Evolutionary conservation across 2,113 vertebrate species (phyloP), one percentile per base, ranked within the genome.

Genomic region (Sisor rabdophorus): DNA sequence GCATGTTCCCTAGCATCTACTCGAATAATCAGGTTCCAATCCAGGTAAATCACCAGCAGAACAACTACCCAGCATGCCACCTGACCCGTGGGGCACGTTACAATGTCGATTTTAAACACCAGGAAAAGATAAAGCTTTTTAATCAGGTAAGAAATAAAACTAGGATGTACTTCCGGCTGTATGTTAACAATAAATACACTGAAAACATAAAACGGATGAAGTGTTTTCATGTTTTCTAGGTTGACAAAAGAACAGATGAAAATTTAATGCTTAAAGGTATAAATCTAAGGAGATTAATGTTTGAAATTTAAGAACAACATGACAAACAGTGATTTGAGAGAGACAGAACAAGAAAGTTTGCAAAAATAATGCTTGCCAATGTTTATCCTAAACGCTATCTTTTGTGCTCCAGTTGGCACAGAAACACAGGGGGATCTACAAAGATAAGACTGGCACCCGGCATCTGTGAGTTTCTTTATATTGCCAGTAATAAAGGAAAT

Each of bases 391-490:
- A 47, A 28, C 17, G 12, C 3, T 76, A 61, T 64, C 24, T 52
- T 69, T 72, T 68, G 28, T 75, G 47, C n/a, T 56, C 1, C 58
- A 93, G 91, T 60, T 79, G 40, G 75, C 59, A 2, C 91, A 92
- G 80, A 76, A 86, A 79, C 92, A 93, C 40, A 80, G 87, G 0
- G 76, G 84, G 7, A 71, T 85, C 70, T 93, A 92, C 77, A 55
- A 0, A 30, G 91, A 93, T 83, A 91, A 80, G 84, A 92, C 87
- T 0, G 86, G 89, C 48, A 79, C 4, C 0, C 54, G 85, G 11
- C 53, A 77, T 6, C 4, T 2, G 82, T 91, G 4, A 86, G 87
- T 4, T 89, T 88, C 84, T 93, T 93, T 4, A 50, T 88, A 68
- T 65, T 92, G 72, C 90, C 91, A 0, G 64, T 63, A 40, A 71